A percentile compares a stretch with the other conserved stretches of the same genome.
phyloP scores from a whole-genome alignment of 2,797 vertebrate species.

The Anguilla megastoma region DNA sequence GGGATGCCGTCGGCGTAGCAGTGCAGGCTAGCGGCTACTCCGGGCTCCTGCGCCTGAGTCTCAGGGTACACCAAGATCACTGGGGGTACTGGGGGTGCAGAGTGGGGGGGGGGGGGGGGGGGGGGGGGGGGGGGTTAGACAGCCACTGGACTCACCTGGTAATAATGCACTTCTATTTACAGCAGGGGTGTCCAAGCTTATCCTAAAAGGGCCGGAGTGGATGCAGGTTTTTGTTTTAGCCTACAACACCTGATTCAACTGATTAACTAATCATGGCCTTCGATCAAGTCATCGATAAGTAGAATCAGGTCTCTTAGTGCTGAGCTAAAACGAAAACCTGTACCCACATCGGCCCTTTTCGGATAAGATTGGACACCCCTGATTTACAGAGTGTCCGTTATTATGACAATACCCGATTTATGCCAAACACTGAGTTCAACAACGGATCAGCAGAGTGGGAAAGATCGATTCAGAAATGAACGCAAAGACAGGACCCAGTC shows the following conservation, averaged over 20 bases:
- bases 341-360: too few relatives aligned
- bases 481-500: neutral
- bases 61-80: conserved; percentile 96
- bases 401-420: neutral
- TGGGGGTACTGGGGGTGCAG: conserved; percentile 81
- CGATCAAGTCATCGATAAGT: too few relatives aligned
- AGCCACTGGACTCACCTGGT: neutral
- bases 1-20: conserved; percentile 95
- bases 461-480: neutral
- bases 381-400: neutral
- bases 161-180: conserved; percentile 4
- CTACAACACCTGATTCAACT: too few relatives aligned
- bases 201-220: too few relatives aligned
- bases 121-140: neutral
- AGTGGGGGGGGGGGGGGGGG: neutral
- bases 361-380: too few relatives aligned
- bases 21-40: conserved; percentile 84
- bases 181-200: too few relatives aligned
- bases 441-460: neutral
- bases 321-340: too few relatives aligned
- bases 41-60: conserved; percentile 93
- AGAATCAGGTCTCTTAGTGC: too few relatives aligned
- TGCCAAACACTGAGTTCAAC: neutral
- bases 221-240: too few relatives aligned
- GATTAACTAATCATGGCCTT: too few relatives aligned